These are phyloP conservation scores for Centropristis striata DNA, from an alignment of 2,113 vertebrate species.

Conservation along the genomic window DNA sequence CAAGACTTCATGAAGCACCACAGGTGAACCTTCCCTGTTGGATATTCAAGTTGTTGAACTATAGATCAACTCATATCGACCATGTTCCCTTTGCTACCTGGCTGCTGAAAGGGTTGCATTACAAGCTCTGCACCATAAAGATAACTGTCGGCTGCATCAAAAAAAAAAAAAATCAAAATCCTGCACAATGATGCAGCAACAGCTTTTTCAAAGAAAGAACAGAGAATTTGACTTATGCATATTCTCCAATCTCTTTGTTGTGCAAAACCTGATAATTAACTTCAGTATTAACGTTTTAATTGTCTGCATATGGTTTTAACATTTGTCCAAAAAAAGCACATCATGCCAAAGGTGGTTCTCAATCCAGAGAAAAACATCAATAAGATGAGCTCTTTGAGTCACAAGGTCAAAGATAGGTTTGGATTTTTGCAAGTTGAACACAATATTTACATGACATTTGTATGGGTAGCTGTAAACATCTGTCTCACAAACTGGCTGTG, in stretches of 20 bases:
- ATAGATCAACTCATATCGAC: slow-evolving; percentile 1
- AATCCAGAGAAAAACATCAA: neutral
- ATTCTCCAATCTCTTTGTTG: neutral
- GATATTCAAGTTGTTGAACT: slow-evolving; percentile 21
- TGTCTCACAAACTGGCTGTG: neutral
- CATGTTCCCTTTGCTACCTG: slow-evolving; percentile 7
- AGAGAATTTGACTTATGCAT: neutral
- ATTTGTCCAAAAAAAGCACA: neutral
- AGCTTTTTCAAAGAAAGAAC: neutral
- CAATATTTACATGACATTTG: neutral
- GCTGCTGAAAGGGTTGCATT: slow-evolving; percentile 1
- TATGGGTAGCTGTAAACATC: no score
- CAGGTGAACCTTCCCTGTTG: slow-evolving; percentile 3
- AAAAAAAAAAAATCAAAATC: no score
- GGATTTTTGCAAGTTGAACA: neutral
- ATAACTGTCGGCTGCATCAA: neutral
- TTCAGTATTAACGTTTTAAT: neutral
- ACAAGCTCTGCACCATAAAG: neutral
- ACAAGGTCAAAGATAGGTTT: no score
- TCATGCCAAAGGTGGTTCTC: neutral
- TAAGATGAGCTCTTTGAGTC: neutral
- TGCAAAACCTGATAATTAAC: neutral
- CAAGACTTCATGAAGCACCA: neutral
- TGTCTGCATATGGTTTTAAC: neutral
- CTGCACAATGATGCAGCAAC: neutral